These are phyloP conservation scores for Bovichtus variegatus DNA, from an alignment of 2,797 vertebrate species.

Conservation along the genomic window DNA sequence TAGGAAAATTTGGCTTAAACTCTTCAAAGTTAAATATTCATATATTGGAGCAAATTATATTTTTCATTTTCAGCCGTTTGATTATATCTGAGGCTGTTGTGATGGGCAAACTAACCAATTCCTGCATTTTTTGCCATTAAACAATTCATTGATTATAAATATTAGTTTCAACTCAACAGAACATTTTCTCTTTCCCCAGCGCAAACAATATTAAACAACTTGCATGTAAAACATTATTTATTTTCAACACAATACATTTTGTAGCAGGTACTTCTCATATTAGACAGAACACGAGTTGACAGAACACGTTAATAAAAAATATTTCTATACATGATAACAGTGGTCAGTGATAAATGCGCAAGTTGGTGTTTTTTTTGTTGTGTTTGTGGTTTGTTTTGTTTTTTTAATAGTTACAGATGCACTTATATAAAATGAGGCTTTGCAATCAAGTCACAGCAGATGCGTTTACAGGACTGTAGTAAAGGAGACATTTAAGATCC, in stretches of 20 bases:
- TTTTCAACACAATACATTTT: slow-evolving; percentile 27
- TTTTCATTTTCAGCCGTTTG: no score
- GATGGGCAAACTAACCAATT: no score
- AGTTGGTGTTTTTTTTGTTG: no score
- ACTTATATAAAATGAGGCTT: background rate
- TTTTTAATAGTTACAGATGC: background rate
- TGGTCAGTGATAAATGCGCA: slow-evolving; percentile 1
- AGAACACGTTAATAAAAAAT: slow-evolving; percentile 23
- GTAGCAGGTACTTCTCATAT: background rate
- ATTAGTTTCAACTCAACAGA: no score
- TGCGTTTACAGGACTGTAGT: background rate
- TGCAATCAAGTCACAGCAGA: background rate
- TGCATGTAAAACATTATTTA: slow-evolving; percentile 32
- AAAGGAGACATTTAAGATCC: slow-evolving; percentile 86
- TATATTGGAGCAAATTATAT: no score
- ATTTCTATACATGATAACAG: slow-evolving; percentile 40
- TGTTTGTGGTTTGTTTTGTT: no score
- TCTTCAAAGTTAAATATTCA: no score
- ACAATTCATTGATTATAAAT: no score
- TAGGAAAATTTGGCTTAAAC: no score
- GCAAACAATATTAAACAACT: background rate
- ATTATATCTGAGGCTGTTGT: no score
- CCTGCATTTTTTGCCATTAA: no score
- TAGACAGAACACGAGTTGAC: slow-evolving; percentile 7
- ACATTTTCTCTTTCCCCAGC: background rate